A percentile compares a stretch with the other conserved stretches of the same genome.
Conservation (phyloP, 1,140 invertebrate species). For the Heliconius himera region DNA sequence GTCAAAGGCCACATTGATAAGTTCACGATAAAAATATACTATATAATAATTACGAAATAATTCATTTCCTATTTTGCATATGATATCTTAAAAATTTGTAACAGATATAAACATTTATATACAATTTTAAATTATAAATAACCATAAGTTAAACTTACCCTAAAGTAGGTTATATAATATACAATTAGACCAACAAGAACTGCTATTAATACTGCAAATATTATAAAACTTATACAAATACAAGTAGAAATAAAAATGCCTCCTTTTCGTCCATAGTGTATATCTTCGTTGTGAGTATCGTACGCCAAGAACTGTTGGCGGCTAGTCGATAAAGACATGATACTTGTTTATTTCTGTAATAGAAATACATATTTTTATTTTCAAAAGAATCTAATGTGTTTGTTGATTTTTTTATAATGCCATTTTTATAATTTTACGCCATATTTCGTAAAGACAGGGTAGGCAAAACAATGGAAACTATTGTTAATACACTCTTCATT, state of each 20-base stretch:
- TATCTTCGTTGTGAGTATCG: slow-evolving; percentile 62
- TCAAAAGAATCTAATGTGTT: too few relatives aligned
- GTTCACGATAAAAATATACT: not conserved
- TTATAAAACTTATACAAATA: slow-evolving; percentile 59
- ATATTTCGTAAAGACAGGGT: too few relatives aligned
- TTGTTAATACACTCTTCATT: too few relatives aligned
- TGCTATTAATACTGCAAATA: slow-evolving; percentile 60
- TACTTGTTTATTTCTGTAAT: not conserved
- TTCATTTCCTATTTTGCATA: not conserved
- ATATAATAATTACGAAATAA: not conserved
- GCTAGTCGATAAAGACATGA: slow-evolving; percentile 54
- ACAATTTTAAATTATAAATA: not conserved
- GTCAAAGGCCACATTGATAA: slow-evolving; percentile 36
- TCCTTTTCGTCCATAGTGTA: slow-evolving; percentile 68
- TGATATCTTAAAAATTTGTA: not conserved
- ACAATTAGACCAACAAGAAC: slow-evolving; percentile 71
- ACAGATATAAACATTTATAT: not conserved
- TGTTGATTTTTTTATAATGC: too few relatives aligned
- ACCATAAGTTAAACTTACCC: slow-evolving; percentile 50
- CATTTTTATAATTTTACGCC: too few relatives aligned
- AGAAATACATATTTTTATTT: not conserved
- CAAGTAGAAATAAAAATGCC: slow-evolving; percentile 75
- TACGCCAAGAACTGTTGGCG: slow-evolving; percentile 78
- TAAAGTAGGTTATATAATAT: slow-evolving; percentile 70
- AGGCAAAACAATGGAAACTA: too few relatives aligned